These are phyloP conservation scores for Diadophis punctatus DNA, from an alignment of 2,113 vertebrate genomes.

Conservation along the genomic window DNA sequence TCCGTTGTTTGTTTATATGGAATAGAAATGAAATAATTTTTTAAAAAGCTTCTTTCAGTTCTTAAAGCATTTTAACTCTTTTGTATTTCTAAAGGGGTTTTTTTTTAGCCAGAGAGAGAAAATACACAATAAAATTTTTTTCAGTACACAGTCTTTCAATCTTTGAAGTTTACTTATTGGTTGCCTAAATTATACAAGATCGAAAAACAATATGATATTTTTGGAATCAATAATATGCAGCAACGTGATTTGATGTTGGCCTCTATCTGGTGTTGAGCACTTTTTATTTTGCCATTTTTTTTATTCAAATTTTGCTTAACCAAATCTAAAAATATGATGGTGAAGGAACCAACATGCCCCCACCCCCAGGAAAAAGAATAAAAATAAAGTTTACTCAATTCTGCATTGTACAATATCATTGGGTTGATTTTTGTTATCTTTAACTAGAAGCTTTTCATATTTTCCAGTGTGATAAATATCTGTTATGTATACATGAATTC, in stretches of 20 bases:
- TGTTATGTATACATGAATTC: not conserved
- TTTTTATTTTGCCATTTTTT: not conserved
- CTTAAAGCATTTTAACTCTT: constrained; percentile 18
- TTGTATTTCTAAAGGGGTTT: not conserved
- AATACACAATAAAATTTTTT: not conserved
- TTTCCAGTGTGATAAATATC: not conserved
- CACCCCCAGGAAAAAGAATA: not conserved
- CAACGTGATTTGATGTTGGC: not conserved
- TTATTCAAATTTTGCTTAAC: not conserved
- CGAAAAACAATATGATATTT: constrained; percentile 15
- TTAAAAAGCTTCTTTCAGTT: constrained; percentile 1
- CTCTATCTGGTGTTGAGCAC: not conserved
- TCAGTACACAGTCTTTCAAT: not conserved
- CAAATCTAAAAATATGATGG: not conserved
- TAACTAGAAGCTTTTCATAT: not conserved
- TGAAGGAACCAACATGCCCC: not conserved
- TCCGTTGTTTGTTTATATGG: constrained; percentile 5
- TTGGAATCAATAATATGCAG: constrained; percentile 10
- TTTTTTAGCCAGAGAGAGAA: constrained; percentile 14
- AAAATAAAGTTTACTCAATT: not conserved
- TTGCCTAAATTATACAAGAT: constrained; percentile 9
- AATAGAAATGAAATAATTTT: constrained; percentile 11
- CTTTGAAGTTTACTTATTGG: not conserved
- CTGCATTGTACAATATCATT: not conserved
- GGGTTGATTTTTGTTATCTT: not conserved